Conservation (phyloP, 2,113 vertebrate genomes). For the Eclectus roratus region DNA sequence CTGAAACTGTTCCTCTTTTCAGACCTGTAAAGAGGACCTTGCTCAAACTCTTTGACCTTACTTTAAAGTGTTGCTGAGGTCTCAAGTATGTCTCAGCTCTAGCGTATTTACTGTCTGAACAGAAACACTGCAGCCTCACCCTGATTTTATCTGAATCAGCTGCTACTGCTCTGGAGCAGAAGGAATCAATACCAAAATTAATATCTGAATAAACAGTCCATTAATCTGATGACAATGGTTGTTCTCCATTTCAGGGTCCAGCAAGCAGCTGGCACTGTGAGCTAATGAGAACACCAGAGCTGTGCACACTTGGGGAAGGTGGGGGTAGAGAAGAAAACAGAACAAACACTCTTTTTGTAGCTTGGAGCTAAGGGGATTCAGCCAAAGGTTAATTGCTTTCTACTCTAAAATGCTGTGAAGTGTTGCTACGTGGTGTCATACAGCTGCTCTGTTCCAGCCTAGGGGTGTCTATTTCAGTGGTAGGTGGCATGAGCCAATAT, state of each 20-base stretch:
- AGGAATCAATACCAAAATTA: not conserved
- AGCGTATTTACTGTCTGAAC: not conserved
- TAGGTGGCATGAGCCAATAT: slow-evolving; percentile 57
- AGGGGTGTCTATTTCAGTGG: slow-evolving; percentile 50
- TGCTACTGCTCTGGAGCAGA: not conserved
- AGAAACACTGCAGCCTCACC: not conserved
- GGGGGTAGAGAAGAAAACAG: slow-evolving; percentile 43
- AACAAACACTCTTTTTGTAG: slow-evolving; percentile 58
- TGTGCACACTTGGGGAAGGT: not conserved
- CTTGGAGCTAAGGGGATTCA: slow-evolving; percentile 60
- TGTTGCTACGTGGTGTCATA: slow-evolving; percentile 56
- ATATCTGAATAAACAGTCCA: slow-evolving; percentile 19
- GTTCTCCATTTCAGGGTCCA: slow-evolving; percentile 2
- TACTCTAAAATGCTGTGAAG: slow-evolving; percentile 62
- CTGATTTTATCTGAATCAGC: not conserved
- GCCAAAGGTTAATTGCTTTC: slow-evolving; percentile 71
- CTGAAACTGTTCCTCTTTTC: not conserved
- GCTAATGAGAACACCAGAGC: slow-evolving; percentile 65
- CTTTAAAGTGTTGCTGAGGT: not conserved
- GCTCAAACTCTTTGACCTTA: not conserved
- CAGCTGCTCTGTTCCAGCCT: slow-evolving; percentile 61
- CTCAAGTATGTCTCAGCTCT: not conserved
- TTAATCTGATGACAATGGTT: slow-evolving; percentile 27
- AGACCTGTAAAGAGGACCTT: not conserved
- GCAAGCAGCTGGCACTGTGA: slow-evolving; percentile 5